Conservation (phyloP, 2,888 invertebrate species). For the Acanthacorydalis orientalis region DNA sequence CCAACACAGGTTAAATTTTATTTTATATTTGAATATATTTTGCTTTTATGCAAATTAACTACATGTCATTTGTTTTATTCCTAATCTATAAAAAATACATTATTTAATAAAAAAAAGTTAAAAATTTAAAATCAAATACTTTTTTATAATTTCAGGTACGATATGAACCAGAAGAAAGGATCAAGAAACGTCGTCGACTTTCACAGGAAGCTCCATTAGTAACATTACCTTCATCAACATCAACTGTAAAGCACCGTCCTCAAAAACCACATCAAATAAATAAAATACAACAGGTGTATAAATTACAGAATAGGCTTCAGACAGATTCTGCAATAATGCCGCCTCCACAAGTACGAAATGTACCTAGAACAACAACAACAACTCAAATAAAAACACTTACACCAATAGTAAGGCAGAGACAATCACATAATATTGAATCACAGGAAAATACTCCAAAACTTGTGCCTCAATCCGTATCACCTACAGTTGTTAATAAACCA, state of each 20-base stretch:
- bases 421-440: neutral
- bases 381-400: neutral
- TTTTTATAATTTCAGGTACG: slow-evolving; percentile 1
- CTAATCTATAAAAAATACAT: neutral
- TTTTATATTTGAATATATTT: neutral
- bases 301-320: neutral
- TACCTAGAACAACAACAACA: neutral
- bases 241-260: neutral
- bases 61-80: neutral
- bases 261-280: slow-evolving; percentile 3
- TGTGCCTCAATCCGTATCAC: slow-evolving; percentile 8
- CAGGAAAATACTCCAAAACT: slow-evolving; percentile 15
- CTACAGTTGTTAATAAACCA: slow-evolving; percentile 14
- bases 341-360: neutral
- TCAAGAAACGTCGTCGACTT: slow-evolving; percentile 5
- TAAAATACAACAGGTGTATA: slow-evolving; percentile 6
- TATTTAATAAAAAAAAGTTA: neutral
- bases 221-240: neutral
- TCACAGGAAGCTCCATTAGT: slow-evolving; percentile 3
- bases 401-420: neutral
- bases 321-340: slow-evolving; percentile 3
- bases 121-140: neutral
- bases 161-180: slow-evolving; percentile 3
- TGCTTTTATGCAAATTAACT: no score
- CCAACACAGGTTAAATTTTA: neutral